These are phyloP conservation scores for Xiphorhynchus elegans DNA, from an alignment of 2,113 vertebrate genomes.

Conservation along the genomic window DNA sequence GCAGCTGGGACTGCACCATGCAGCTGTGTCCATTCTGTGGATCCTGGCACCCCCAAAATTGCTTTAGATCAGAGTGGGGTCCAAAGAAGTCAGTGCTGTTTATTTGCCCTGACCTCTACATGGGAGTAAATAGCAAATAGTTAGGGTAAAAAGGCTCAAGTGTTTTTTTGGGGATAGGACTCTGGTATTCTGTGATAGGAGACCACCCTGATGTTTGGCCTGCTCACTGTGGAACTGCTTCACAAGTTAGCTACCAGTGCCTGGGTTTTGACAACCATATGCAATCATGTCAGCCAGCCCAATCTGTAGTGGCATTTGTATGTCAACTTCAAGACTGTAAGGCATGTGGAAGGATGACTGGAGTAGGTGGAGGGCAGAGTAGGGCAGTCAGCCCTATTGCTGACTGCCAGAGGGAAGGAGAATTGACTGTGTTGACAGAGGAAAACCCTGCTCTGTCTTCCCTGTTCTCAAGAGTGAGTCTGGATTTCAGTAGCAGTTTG, in stretches of 20 bases:
- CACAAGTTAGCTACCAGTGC: neutral
- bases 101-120: neutral
- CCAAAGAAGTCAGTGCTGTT: neutral
- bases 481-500: neutral
- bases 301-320: neutral
- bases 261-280: rapidly evolving
- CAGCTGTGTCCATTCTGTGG: neutral
- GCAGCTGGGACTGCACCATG: neutral
- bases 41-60: neutral
- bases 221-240: neutral
- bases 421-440: neutral
- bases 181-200: neutral
- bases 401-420: neutral
- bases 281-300: neutral
- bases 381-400: neutral
- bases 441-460: neutral
- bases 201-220: neutral
- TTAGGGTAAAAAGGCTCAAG: neutral
- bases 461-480: neutral
- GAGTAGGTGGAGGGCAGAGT: neutral
- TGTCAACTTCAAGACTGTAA: neutral
- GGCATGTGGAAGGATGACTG: neutral
- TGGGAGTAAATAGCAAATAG: neutral
- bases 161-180: neutral
- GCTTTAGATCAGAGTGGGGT: neutral